A percentile compares a stretch with the other conserved stretches of the same genome.
phyloP scores from a whole-genome alignment of 2,113 vertebrate species.

The Lota lota region DNA sequence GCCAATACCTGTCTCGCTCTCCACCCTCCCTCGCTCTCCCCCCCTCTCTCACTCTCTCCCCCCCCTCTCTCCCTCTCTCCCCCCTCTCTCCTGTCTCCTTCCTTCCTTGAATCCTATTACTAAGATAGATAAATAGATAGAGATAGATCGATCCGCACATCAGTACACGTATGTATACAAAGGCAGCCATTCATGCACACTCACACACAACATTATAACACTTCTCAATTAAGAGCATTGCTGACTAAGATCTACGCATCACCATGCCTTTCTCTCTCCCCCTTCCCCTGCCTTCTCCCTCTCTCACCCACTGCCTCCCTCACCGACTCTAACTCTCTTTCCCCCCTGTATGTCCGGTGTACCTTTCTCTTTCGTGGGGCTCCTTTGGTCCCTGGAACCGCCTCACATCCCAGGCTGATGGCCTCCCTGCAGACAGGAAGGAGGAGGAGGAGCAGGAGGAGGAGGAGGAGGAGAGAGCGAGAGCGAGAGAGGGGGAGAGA shows the following conservation, averaged over 20 bases:
- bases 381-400: constrained; percentile 90
- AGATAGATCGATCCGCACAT: too few relatives aligned
- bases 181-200: too few relatives aligned
- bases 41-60: constrained; percentile 27
- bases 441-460: constrained; percentile 22
- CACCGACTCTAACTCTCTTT: neutral
- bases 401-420: constrained; percentile 94
- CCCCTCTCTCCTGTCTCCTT: neutral
- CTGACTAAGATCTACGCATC: too few relatives aligned
- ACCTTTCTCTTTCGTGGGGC: constrained; percentile 96
- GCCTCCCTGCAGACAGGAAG: constrained; percentile 81
- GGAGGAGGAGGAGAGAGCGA: constrained; percentile 12
- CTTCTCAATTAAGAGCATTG: too few relatives aligned
- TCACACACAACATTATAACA: too few relatives aligned
- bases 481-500: too few relatives aligned
- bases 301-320: neutral
- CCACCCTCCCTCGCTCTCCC: constrained; percentile 45
- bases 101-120: too few relatives aligned
- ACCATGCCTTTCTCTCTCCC: constrained; percentile 21
- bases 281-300: constrained; percentile 9
- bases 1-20: constrained; percentile 45
- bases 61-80: constrained; percentile 14
- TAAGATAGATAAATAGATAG: too few relatives aligned
- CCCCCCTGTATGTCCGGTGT: constrained; percentile 37
- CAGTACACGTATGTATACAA: too few relatives aligned